A percentile compares a stretch with the other conserved stretches of the same genome.
Conservation (phyloP, 2,797 vertebrate genomes). For the Phoebastria nigripes region DNA sequence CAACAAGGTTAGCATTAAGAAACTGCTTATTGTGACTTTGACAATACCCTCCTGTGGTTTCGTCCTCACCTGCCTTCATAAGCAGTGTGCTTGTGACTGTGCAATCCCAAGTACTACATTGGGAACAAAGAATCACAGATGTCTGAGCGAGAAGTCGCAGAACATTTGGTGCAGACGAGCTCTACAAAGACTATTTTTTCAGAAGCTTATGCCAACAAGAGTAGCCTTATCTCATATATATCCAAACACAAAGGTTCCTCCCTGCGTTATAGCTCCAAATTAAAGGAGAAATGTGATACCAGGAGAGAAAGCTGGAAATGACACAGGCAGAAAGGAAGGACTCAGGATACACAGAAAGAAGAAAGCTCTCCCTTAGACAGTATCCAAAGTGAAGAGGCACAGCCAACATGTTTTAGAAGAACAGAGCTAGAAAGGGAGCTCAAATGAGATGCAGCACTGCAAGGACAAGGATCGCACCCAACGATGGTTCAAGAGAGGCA, state of each 20-base stretch:
- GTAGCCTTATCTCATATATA: not conserved
- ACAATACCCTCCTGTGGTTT: constrained; percentile 22
- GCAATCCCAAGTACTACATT: constrained; percentile 16
- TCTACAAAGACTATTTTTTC: constrained; percentile 41
- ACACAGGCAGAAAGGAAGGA: not conserved
- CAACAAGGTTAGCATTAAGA: constrained; percentile 34
- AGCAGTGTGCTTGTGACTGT: not conserved
- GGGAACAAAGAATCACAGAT: constrained; percentile 30
- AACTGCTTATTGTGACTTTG: constrained; percentile 30
- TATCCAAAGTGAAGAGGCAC: not conserved
- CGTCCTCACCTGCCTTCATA: constrained; percentile 23
- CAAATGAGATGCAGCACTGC: not conserved
- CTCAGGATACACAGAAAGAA: not conserved
- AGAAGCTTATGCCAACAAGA: not conserved
- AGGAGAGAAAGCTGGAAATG: not conserved
- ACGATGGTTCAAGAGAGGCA: rapidly evolving
- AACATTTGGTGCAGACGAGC: constrained; percentile 11
- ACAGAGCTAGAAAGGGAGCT: not conserved
- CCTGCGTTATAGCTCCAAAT: not conserved
- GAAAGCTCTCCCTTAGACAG: not conserved
- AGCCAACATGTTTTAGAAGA: not conserved
- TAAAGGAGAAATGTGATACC: not conserved
- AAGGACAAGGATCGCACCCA: not conserved
- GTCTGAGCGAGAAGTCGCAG: not conserved
- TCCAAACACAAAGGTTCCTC: not conserved